Percentiles rank a stretch among this genome's conserved stretches.
These are phyloP conservation scores for Myiozetetes cayanensis DNA, from an alignment of 2,113 vertebrate species.

Conservation along the genomic window DNA sequence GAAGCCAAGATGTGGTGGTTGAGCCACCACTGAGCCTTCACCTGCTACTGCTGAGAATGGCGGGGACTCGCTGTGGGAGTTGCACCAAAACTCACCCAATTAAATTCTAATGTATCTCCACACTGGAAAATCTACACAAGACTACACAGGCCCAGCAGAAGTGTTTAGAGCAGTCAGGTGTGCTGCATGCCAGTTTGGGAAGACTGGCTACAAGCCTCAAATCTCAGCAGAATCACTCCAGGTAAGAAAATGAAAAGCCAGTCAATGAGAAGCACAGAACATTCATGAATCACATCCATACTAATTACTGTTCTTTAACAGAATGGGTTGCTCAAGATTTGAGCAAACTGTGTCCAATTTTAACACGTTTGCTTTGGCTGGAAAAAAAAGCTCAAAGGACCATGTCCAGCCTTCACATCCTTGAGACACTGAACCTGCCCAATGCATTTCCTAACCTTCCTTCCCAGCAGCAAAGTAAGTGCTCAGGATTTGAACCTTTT, in stretches of 20 bases:
- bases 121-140: neutral
- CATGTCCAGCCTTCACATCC: neutral
- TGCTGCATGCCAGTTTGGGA: neutral
- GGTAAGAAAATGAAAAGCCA: neutral
- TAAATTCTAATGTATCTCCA: neutral
- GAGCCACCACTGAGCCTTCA: neutral
- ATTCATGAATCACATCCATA: neutral
- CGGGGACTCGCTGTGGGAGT: neutral
- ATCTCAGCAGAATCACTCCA: neutral
- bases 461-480: neutral
- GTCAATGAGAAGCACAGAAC: neutral
- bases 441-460: neutral
- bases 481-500: conserved; percentile 10
- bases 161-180: neutral
- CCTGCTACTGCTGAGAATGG: neutral
- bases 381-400: neutral
- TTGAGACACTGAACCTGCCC: neutral
- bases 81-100: neutral
- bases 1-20: neutral
- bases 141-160: neutral
- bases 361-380: neutral
- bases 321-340: neutral
- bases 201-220: neutral
- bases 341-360: neutral
- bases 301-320: neutral